Evolutionary conservation across 53 echinoderm and acorn worm genomes (phyloP).

Genomic region (Pentamera pediparva): DNA sequence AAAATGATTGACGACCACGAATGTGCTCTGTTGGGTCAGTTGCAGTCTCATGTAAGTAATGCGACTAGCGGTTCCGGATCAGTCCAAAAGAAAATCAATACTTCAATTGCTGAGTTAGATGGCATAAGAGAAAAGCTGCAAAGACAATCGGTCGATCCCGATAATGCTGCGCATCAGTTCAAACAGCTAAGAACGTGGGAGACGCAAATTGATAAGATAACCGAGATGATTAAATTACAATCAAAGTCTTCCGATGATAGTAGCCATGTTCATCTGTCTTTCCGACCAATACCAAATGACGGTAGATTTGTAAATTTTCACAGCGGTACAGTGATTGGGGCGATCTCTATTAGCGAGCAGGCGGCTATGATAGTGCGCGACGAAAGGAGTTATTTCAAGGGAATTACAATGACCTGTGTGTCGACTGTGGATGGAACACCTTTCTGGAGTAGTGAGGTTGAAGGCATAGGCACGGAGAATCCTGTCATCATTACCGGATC

Average conservation of each 20-base stretch:
- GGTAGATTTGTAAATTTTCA: slow-evolving; percentile 9
- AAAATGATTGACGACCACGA: background rate
- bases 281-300: background rate
- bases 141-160: background rate
- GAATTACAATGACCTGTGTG: background rate
- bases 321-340: slow-evolving; percentile 7
- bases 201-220: background rate
- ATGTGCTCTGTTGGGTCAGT: no score
- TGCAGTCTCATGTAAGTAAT: no score
- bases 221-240: background rate
- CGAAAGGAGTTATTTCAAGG: background rate
- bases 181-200: background rate
- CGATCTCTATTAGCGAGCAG: background rate
- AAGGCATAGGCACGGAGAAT: background rate
- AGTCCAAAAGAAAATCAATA: no score
- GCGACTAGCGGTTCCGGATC: no score
- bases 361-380: background rate
- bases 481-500: background rate
- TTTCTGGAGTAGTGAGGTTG: background rate
- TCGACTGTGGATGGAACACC: background rate
- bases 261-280: background rate
- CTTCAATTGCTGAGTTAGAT: background rate
- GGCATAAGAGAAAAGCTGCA: background rate
- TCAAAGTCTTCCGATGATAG: background rate
- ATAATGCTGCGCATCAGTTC: background rate